Conservation (phyloP, 2,888 invertebrate species). For the Homarus gammarus region DNA sequence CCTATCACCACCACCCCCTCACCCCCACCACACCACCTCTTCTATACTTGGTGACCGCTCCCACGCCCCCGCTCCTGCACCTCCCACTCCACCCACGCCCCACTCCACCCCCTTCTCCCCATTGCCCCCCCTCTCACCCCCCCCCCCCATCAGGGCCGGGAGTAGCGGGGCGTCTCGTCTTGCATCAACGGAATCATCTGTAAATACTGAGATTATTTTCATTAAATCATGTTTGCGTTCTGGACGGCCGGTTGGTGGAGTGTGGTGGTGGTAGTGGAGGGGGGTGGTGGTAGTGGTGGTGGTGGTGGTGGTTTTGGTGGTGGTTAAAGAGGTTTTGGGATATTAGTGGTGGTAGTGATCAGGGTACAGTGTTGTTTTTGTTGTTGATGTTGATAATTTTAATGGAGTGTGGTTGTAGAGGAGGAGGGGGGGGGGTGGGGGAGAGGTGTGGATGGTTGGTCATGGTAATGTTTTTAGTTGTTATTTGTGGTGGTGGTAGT, state of each 20-base stretch:
- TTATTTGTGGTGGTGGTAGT: not conserved
- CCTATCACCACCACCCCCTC: not conserved
- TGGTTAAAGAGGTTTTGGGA: not conserved
- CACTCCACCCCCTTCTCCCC: not conserved
- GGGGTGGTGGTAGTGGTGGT: not conserved
- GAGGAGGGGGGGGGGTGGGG: not conserved
- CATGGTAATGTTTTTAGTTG: not conserved
- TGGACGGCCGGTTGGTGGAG: constrained; percentile 6
- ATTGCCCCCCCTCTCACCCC: not conserved
- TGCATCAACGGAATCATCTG: constrained; percentile 51
- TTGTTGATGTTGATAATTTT: no score
- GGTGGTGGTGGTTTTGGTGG: not conserved
- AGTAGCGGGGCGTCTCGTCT: constrained; percentile 17
- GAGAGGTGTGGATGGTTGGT: not conserved
- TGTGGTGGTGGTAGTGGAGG: not conserved
- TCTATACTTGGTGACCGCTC: not conserved
- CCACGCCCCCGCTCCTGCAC: not conserved
- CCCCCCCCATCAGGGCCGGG: not conserved
- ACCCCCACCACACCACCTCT: not conserved
- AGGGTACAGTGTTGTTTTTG: not conserved
- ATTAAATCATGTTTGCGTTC: constrained; percentile 53
- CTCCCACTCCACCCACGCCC: not conserved
- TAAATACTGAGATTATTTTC: constrained; percentile 51
- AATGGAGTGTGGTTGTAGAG: not conserved
- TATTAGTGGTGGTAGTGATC: not conserved